These are phyloP conservation scores for Dicrostonyx torquatus DNA, from an alignment of 2,797 vertebrate species.

Conservation along the genomic window DNA sequence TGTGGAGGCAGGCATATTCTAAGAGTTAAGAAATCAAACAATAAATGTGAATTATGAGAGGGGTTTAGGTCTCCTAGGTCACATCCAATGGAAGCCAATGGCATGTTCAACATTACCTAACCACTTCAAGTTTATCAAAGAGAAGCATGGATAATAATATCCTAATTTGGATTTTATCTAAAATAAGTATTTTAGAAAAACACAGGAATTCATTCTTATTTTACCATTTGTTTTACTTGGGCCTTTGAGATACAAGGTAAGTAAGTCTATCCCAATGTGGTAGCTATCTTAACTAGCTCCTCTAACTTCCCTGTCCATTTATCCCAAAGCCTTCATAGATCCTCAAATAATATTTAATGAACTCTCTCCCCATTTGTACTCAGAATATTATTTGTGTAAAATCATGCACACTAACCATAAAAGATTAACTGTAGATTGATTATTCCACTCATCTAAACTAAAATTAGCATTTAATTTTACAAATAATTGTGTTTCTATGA, in stretches of 20 bases:
- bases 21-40: not conserved
- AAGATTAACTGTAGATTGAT: not conserved
- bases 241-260: too few species aligned
- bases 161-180: too few species aligned
- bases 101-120: not conserved
- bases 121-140: not conserved
- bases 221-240: not conserved
- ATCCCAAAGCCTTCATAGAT: not conserved
- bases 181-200: not conserved
- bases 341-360: not conserved
- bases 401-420: not conserved
- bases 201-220: not conserved
- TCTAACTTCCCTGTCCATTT: not conserved
- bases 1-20: not conserved
- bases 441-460: not conserved
- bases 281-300: not conserved
- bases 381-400: not conserved
- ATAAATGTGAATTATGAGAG: not conserved
- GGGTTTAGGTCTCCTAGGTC: not conserved
- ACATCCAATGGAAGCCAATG: not conserved
- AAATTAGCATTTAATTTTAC: not conserved
- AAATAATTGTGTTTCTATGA: not conserved
- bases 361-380: not conserved
- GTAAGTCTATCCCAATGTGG: not conserved
- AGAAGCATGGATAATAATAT: not conserved